Evolutionary conservation across 2,797 vertebrate genomes (phyloP), one percentile per base, ranked within the genome.

Genomic region (Meriones psammophilus): DNA sequence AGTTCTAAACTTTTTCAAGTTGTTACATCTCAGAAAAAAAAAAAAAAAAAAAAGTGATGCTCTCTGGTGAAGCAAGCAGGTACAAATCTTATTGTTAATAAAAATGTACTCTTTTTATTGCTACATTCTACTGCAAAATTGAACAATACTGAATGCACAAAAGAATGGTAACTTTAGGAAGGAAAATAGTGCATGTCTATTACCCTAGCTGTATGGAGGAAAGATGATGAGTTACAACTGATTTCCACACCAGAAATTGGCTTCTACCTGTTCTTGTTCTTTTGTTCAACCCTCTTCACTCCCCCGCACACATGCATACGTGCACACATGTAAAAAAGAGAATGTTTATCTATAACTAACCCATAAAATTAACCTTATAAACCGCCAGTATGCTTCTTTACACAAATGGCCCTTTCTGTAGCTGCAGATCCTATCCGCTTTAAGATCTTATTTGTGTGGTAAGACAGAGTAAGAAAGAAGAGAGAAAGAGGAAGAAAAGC

Each of bases 401-500:
- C 28, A 69, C 71, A 95, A 93, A 94, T 7, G 42, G 13, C 24
- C 66, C 87, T 93, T 94, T 94, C 86, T 90, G 64, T 90, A 89
- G 81, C 3, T 92, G 86, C 56, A 88, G 54, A 92, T 58, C 30
- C 94, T 81, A 92, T 81, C 88, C 46, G 33, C 62, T 92, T 92
- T 50, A 96, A 95, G 62, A 91, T 92, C 76, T 14, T 20, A 96
- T 60, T 69, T 97, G 92, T 92, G 95, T 92, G 95, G 93, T 93
- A 90, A 96, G 94, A 93, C 5, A 89, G n/a, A 92, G 56, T 81
- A 94, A 96, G 58, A 58, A 95, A 96, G 58, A 58, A 39, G 54
- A 92, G 84, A 62, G 39, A 88, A 97, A 97, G 88, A 92, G 92
- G 96, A 97, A 96, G 96, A 97, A 89, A 90, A 95, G 88, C 88